A percentile compares a stretch with the other conserved stretches of the same genome.
phyloP scores from a whole-genome alignment of 2,797 vertebrate species.

The Rhodeus uyekii region DNA sequence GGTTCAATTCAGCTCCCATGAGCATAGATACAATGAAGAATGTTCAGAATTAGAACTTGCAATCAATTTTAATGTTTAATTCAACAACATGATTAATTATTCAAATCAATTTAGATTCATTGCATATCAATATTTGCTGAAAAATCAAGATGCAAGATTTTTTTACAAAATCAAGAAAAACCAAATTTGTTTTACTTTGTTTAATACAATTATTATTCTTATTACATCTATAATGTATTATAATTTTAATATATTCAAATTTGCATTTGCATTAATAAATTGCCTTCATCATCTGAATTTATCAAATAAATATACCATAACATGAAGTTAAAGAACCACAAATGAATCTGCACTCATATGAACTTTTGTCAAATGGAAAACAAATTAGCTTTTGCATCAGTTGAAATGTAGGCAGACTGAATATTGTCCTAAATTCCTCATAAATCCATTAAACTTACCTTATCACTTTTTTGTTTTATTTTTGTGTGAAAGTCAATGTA shows the following conservation, averaged over 20 bases:
- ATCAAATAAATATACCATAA: background rate
- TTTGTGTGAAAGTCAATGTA: background rate
- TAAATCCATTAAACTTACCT: background rate
- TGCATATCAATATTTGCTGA: background rate
- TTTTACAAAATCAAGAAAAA: too few species aligned
- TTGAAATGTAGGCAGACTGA: background rate
- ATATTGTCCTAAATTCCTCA: background rate
- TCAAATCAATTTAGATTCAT: background rate
- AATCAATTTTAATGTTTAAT: background rate
- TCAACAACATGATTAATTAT: too few species aligned
- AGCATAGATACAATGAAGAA: background rate
- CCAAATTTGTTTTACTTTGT: too few species aligned
- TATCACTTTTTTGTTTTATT: too few species aligned
- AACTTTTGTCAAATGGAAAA: background rate
- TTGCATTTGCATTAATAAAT: background rate
- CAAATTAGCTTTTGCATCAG: background rate
- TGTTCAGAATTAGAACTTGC: background rate
- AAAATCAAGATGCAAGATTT: background rate
- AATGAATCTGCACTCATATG: background rate
- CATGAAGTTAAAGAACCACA: background rate
- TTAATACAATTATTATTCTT: background rate
- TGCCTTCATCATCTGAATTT: background rate
- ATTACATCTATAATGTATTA: background rate
- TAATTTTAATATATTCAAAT: background rate
- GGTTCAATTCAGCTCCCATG: background rate